phyloP scores from a whole-genome alignment of 2,113 vertebrate species.

The Capreolus pygargus region DNA sequence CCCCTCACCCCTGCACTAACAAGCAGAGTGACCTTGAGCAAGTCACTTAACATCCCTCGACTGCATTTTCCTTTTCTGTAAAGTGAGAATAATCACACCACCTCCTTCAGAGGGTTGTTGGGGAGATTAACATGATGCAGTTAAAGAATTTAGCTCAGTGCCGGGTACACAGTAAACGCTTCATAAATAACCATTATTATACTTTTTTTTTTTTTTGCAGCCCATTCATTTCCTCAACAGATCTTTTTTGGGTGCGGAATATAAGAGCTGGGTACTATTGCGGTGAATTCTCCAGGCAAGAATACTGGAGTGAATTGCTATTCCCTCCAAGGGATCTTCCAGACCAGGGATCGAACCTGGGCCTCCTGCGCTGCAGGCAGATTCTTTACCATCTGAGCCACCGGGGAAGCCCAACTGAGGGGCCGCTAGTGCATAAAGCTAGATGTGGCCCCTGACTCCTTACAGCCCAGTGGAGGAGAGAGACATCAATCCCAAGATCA shows the following conservation, averaged over 20 bases:
- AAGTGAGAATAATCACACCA: not conserved
- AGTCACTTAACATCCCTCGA: constrained; percentile 40
- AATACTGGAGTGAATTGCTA: not conserved
- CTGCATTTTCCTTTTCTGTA: not conserved
- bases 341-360: not conserved
- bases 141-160: not conserved
- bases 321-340: not conserved
- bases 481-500: not conserved
- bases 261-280: not conserved
- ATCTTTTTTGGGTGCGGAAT: not conserved
- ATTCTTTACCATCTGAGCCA: not conserved
- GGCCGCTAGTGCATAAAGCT: not conserved
- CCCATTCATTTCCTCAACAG: not conserved
- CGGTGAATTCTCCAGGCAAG: not conserved
- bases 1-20: not conserved
- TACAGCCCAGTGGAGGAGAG: not conserved
- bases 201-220: not conserved
- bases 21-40: constrained; percentile 59
- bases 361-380: not conserved
- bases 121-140: not conserved
- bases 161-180: no score
- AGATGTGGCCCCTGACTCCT: not conserved
- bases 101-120: not conserved
- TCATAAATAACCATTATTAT: constrained; percentile 31
- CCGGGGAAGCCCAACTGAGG: not conserved